Percentiles rank a stretch among this genome's conserved stretches.
phyloP scores from a whole-genome alignment of 2,797 vertebrate species.

The Sus cebifrons region DNA sequence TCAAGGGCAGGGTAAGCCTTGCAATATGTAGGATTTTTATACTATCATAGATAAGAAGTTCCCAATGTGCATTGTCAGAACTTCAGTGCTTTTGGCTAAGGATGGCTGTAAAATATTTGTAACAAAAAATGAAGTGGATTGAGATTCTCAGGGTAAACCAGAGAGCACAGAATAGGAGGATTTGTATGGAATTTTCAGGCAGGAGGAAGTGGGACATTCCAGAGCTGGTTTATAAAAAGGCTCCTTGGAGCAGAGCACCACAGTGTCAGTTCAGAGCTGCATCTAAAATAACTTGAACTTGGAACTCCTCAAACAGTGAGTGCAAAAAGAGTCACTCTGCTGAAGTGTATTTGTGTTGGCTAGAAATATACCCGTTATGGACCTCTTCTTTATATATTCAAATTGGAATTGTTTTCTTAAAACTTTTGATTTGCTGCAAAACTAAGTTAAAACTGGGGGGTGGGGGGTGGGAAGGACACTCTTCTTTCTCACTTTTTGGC shows the following conservation, averaged over 20 bases:
- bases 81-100: neutral
- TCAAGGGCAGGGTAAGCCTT: neutral
- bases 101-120: neutral
- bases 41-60: neutral
- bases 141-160: neutral
- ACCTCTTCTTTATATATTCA: accelerated
- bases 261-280: neutral
- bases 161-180: neutral
- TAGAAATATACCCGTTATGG: accelerated
- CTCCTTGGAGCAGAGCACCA: neutral
- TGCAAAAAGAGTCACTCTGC: too few relatives aligned
- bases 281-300: neutral
- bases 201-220: neutral
- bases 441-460: neutral
- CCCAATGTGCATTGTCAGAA: neutral
- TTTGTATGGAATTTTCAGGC: neutral
- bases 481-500: neutral
- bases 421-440: neutral
- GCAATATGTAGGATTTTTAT: neutral
- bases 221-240: neutral
- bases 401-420: accelerated
- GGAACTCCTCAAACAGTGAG: neutral
- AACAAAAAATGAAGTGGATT: neutral
- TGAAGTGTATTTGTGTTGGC: accelerated
- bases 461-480: accelerated